Evolutionary conservation across 53 echinoderm and acorn worm species (phyloP).

Genomic region (Paelopatides confundens): DNA sequence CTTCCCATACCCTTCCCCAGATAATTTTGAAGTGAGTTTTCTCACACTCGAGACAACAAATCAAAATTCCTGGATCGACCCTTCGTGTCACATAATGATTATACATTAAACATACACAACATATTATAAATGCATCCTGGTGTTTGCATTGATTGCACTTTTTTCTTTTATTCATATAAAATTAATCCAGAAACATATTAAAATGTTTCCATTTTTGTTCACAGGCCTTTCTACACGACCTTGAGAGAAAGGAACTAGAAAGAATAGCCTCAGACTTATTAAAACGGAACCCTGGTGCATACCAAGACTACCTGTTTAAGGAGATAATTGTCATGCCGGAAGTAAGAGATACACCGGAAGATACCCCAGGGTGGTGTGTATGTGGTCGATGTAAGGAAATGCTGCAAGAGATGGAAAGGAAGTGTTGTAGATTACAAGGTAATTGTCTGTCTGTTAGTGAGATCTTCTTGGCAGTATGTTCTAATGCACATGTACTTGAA

Average conservation of each 20-base stretch:
- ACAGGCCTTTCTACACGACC: background rate
- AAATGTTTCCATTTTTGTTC: too few species aligned
- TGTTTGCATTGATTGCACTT: too few species aligned
- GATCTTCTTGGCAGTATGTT: background rate
- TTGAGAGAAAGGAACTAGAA: conserved; percentile 1
- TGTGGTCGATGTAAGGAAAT: background rate
- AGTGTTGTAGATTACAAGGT: background rate
- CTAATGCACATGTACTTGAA: background rate
- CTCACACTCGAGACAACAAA: background rate
- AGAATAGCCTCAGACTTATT: background rate
- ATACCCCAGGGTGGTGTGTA: background rate
- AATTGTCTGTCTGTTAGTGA: background rate
- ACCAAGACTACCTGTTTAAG: background rate
- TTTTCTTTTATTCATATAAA: too few species aligned
- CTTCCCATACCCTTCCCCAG: too few species aligned
- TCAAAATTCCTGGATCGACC: too few species aligned
- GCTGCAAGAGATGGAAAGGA: background rate
- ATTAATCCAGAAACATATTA: too few species aligned
- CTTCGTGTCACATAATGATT: too few species aligned
- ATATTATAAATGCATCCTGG: too few species aligned
- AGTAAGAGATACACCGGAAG: background rate
- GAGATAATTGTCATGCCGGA: background rate
- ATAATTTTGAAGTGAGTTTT: background rate
- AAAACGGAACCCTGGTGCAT: conserved; percentile 1
- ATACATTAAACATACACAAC: too few species aligned